Conservation (phyloP, 2,888 invertebrate genomes). For the Drosophila recens region DNA sequence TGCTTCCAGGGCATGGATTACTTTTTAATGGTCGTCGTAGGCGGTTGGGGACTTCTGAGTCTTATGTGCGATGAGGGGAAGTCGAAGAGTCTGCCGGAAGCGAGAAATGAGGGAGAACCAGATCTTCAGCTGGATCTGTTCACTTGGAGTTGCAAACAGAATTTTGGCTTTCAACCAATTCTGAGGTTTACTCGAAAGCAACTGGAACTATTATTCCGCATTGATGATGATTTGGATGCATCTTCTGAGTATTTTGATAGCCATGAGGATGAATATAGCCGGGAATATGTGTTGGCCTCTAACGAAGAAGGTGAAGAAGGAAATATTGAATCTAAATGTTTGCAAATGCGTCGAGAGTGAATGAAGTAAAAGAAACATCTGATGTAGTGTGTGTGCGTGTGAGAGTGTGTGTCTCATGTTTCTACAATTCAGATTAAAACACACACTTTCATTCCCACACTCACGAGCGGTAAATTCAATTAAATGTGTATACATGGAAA, state of each 20-base stretch:
- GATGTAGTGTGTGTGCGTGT: neutral
- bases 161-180: slow-evolving; percentile 6
- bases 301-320: neutral
- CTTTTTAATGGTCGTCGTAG: slow-evolving; percentile 8
- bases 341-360: neutral
- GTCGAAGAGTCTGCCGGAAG: no score
- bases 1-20: slow-evolving; percentile 3
- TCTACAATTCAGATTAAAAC: neutral
- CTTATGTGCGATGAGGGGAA: neutral
- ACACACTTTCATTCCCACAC: slow-evolving; percentile 1
- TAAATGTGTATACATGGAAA: neutral
- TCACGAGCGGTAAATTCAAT: neutral
- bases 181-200: slow-evolving; percentile 2
- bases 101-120: neutral
- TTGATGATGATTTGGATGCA: neutral
- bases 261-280: neutral
- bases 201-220: neutral
- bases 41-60: neutral
- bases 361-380: neutral
- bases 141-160: slow-evolving; percentile 5
- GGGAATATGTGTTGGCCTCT: neutral
- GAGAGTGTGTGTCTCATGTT: neutral
- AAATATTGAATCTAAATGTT: neutral
- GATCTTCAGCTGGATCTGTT: slow-evolving; percentile 1
- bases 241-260: neutral